Conservation (phyloP, 2,888 invertebrate genomes). For the Patella pellucida region DNA sequence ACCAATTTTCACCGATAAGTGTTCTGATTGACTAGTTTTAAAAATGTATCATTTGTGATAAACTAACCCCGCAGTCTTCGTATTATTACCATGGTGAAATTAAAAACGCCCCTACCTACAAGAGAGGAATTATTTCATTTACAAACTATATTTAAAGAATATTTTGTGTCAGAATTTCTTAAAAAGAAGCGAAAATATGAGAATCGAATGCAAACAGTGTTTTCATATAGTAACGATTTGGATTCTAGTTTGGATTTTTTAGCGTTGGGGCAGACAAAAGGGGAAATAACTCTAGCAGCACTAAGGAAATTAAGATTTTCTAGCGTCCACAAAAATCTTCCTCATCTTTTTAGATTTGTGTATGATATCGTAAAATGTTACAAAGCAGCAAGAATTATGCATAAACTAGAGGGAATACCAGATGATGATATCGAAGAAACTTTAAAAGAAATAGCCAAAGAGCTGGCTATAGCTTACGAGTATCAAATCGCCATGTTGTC, state of each 20-base stretch:
- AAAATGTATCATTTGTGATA: too few relatives aligned
- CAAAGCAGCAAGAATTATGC: background rate
- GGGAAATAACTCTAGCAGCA: conserved; percentile 8
- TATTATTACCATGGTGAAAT: background rate
- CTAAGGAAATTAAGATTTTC: background rate
- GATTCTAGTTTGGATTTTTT: conserved; percentile 8
- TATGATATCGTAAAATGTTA: conserved; percentile 1
- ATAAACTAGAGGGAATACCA: conserved; percentile 1
- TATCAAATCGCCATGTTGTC: background rate
- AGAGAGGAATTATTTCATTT: background rate
- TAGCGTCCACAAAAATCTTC: background rate
- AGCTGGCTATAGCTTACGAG: background rate
- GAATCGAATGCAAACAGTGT: conserved; percentile 2
- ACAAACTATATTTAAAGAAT: conserved; percentile 1
- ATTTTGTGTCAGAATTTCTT: background rate
- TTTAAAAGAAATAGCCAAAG: background rate
- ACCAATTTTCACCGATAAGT: too few relatives aligned
- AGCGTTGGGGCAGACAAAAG: background rate
- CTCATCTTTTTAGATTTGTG: background rate
- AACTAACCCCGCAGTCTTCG: too few relatives aligned
- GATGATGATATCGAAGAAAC: background rate
- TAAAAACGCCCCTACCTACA: background rate
- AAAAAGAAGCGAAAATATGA: conserved; percentile 6
- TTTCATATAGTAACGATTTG: background rate
- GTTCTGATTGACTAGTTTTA: too few relatives aligned